These are phyloP conservation scores for Catharus ustulatus DNA, from an alignment of 2,797 vertebrate genomes.

Conservation along the genomic window DNA sequence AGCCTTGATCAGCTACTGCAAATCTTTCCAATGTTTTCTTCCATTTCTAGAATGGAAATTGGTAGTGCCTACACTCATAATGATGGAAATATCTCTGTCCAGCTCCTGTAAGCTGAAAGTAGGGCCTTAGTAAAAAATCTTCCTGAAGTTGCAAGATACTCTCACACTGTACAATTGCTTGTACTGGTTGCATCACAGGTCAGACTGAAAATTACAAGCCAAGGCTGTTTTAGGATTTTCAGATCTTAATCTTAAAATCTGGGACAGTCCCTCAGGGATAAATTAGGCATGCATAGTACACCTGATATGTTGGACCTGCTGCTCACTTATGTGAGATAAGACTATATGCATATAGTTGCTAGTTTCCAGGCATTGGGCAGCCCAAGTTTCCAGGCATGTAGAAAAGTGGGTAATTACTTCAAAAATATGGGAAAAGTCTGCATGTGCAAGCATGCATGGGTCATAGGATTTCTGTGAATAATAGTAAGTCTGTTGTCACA, in stretches of 20 bases:
- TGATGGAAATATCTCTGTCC: background rate
- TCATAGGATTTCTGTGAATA: background rate
- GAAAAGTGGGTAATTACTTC: background rate
- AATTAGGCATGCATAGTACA: background rate
- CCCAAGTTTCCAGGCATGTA: background rate
- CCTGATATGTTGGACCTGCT: background rate
- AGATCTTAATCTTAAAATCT: background rate
- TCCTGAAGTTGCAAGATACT: background rate
- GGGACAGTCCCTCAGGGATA: background rate
- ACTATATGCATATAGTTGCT: background rate
- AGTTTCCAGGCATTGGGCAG: background rate
- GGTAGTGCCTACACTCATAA: accelerated
- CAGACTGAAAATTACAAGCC: background rate
- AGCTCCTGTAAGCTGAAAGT: background rate
- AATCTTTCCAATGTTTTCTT: background rate
- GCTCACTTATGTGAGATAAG: background rate
- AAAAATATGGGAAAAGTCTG: background rate
- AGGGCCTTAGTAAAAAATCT: background rate
- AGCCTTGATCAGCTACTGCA: background rate
- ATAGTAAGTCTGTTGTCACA: background rate
- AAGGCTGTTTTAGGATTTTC: background rate
- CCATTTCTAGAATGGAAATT: background rate
- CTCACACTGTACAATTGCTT: background rate
- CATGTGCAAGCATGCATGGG: background rate
- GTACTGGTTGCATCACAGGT: background rate